phyloP scores from a whole-genome alignment of 2,888 invertebrate genomes.

The Maniola hyperantus region DNA sequence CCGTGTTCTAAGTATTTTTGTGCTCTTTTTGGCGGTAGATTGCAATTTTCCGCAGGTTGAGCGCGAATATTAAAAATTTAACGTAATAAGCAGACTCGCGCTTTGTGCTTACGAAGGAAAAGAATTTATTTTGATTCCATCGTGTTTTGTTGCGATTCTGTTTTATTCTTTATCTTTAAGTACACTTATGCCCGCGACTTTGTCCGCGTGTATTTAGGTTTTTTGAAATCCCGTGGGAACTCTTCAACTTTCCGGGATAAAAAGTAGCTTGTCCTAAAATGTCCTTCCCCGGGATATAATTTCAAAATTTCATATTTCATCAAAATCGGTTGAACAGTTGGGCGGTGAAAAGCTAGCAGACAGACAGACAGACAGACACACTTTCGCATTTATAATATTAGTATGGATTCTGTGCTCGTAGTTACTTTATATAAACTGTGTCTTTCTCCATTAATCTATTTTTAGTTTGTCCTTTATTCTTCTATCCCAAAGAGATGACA shows the following conservation, averaged over 20 bases:
- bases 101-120: slow-evolving; percentile 42
- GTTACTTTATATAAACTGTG: background rate
- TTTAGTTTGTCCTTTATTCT: background rate
- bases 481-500: background rate
- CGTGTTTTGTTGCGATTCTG: slow-evolving; percentile 19
- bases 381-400: no score
- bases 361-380: no score
- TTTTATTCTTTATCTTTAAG: background rate
- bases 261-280: no score
- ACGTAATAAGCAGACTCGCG: slow-evolving; percentile 69
- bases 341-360: no score
- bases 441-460: background rate
- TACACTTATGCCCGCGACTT: slow-evolving; percentile 11
- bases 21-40: slow-evolving; percentile 58
- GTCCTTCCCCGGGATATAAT: no score
- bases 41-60: slow-evolving; percentile 77
- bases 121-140: slow-evolving; percentile 45
- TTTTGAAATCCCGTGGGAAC: no score
- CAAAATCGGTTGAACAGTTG: no score
- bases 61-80: slow-evolving; percentile 81
- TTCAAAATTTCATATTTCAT: no score
- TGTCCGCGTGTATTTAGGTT: no score
- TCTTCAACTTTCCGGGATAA: no score
- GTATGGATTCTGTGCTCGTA: no score
- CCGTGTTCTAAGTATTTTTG: slow-evolving; percentile 30